Conservation (phyloP, 2,797 vertebrate species). For the Amphiprion clarkii region DNA sequence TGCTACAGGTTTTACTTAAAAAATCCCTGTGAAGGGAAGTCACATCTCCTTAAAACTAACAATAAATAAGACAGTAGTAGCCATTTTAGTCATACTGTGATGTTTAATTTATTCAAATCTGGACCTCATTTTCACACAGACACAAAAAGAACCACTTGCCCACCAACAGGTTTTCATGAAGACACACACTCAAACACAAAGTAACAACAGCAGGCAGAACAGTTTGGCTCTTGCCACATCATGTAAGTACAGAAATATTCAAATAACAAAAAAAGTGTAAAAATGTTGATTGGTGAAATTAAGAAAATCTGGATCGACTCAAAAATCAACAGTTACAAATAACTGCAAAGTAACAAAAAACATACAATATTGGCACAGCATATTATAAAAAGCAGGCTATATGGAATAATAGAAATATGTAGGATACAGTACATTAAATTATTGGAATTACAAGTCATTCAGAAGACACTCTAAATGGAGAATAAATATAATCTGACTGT, state of each 20-base stretch:
- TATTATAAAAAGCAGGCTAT: slow-evolving; percentile 50
- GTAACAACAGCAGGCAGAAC: slow-evolving; percentile 60
- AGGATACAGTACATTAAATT: slow-evolving; percentile 42
- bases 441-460: slow-evolving; percentile 25
- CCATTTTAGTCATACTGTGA: slow-evolving; percentile 34
- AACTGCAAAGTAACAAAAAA: slow-evolving; percentile 32
- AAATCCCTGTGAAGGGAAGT: no score
- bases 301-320: slow-evolving; percentile 10
- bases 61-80: slow-evolving; percentile 14
- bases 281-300: slow-evolving; percentile 15
- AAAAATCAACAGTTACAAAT: slow-evolving; percentile 25
- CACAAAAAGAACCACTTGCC: slow-evolving; percentile 41
- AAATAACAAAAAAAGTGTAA: slow-evolving; percentile 24
- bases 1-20: no score
- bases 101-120: slow-evolving; percentile 76
- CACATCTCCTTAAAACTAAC: neutral
- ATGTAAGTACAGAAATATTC: slow-evolving; percentile 43
- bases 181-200: slow-evolving; percentile 50
- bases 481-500: slow-evolving; percentile 42
- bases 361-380: slow-evolving; percentile 65
- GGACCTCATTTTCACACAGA: slow-evolving; percentile 73
- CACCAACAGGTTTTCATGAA: slow-evolving; percentile 54
- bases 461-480: slow-evolving; percentile 8
- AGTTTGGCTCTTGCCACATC: slow-evolving; percentile 45
- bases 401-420: slow-evolving; percentile 25